A percentile compares a stretch with the other conserved stretches of the same genome.
Evolutionary conservation across 2,797 vertebrate genomes (phyloP).

Genomic region (Salarias fasciatus): DNA sequence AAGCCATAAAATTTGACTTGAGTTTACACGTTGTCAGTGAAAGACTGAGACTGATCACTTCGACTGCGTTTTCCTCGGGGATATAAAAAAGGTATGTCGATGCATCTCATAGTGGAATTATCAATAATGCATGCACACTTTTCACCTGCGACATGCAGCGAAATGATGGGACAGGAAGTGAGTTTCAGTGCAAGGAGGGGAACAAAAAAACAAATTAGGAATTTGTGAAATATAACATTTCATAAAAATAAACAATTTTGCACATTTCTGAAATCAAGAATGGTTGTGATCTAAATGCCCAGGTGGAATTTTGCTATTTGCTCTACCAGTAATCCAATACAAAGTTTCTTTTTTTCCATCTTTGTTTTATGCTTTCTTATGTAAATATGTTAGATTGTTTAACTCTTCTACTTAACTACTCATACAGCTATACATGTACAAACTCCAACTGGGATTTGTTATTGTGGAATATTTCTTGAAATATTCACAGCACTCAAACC

Average conservation of each 20-base stretch:
- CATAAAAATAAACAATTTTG: neutral
- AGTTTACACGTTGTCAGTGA: slow-evolving; percentile 56
- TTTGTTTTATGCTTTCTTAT: no score
- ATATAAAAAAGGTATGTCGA: slow-evolving; percentile 65
- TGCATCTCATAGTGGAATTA: slow-evolving; percentile 2
- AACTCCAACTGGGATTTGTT: slow-evolving; percentile 6
- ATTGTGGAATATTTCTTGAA: no score
- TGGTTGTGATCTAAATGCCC: neutral
- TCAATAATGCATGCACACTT: neutral
- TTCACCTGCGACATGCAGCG: no score
- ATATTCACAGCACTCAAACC: slow-evolving; percentile 21
- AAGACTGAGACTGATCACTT: slow-evolving; percentile 49
- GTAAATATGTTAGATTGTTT: no score
- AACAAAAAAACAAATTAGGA: no score
- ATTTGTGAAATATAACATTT: neutral
- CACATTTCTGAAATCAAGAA: slow-evolving; percentile 6
- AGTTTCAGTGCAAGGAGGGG: no score
- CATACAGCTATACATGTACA: neutral
- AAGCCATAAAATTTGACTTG: slow-evolving; percentile 61
- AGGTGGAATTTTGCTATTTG: neutral
- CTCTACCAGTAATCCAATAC: neutral
- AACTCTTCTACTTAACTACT: neutral
- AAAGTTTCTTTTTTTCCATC: no score
- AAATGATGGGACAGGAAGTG: no score
- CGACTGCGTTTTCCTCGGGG: slow-evolving; percentile 50